Percentiles rank a stretch among this genome's conserved stretches.
These are phyloP conservation scores for Melanaphis sacchari DNA, from an alignment of 1,140 invertebrate genomes.

Conservation along the genomic window DNA sequence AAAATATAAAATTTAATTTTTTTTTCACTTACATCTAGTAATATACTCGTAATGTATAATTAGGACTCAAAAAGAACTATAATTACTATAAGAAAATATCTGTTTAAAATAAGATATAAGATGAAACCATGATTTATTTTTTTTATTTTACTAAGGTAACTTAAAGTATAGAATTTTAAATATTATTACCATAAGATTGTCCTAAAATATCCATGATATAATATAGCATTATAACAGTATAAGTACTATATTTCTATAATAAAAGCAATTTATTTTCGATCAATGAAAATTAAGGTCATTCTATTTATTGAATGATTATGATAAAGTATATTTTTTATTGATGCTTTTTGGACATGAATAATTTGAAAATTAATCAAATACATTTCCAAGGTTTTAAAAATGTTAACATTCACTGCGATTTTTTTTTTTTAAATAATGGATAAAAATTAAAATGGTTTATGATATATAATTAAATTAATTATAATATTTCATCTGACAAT, in stretches of 20 bases:
- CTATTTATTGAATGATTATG: neutral
- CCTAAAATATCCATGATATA: neutral
- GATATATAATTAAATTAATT: neutral
- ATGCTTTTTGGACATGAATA: neutral
- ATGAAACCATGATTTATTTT: neutral
- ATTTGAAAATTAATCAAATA: neutral
- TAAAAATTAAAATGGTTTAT: neutral
- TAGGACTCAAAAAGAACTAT: too few relatives aligned
- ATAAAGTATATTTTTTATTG: neutral
- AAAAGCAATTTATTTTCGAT: slow-evolving; percentile 4
- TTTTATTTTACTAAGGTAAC: neutral
- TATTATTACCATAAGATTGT: neutral
- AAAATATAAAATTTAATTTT: neutral
- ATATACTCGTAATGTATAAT: neutral
- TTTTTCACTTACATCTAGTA: neutral
- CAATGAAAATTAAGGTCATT: neutral
- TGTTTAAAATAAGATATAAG: neutral
- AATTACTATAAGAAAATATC: neutral
- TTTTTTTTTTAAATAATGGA: neutral
- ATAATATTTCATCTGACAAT: neutral
- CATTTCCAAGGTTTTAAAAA: neutral
- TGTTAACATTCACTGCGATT: neutral
- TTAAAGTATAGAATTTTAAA: neutral
- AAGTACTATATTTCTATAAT: neutral
- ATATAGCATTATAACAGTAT: neutral